Conservation (phyloP, 2,797 vertebrate genomes). For the Rhabdophis nuchalis region DNA sequence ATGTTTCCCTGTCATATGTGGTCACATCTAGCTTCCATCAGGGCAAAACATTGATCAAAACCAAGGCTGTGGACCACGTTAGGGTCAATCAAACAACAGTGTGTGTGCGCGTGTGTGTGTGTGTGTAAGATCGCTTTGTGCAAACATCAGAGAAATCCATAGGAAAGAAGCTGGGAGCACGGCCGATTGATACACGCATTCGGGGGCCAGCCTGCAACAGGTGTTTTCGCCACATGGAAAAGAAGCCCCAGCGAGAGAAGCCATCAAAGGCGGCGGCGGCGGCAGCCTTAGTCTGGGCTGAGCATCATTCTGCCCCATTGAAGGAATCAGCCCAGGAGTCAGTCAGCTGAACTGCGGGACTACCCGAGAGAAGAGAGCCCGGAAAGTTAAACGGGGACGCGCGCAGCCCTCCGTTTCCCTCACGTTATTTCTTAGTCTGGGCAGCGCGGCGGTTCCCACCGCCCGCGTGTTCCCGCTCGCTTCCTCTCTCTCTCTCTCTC, state of each 20-base stretch:
- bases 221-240: not conserved
- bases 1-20: not conserved
- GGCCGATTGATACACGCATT: not conserved
- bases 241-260: not conserved
- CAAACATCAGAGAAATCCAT: not conserved
- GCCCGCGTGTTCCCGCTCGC: no score
- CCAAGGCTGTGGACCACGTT: not conserved
- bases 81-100: not conserved
- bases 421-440: not conserved
- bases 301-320: not conserved
- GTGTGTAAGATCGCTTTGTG: not conserved
- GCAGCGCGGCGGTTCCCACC: not conserved
- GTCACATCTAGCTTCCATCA: not conserved
- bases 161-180: not conserved
- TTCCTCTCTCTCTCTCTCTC: no score
- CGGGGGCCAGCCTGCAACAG: not conserved
- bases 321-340: not conserved
- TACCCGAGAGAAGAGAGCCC: not conserved
- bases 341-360: not conserved
- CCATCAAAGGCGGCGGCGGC: not conserved
- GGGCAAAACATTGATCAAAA: not conserved
- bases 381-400: conserved; percentile 41
- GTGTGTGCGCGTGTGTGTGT: no score
- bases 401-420: not conserved
- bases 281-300: not conserved